These are phyloP conservation scores for Enteromius trimaculatus DNA, from an alignment of 2,797 vertebrate genomes.

Conservation along the genomic window DNA sequence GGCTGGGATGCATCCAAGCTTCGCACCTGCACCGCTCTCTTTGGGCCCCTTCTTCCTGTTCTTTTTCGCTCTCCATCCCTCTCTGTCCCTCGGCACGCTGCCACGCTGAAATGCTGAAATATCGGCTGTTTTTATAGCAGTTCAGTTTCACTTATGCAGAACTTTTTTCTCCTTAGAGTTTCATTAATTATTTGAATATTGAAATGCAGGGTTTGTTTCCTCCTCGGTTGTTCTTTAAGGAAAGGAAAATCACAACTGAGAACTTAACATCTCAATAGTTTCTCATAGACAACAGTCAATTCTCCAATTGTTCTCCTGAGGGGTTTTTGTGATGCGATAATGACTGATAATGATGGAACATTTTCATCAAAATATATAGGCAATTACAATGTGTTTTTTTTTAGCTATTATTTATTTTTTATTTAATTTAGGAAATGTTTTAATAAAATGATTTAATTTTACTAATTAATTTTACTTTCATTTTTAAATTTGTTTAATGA, in stretches of 20 bases:
- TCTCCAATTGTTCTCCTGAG: not conserved
- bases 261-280: slow-evolving; percentile 1
- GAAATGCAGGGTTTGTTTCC: slow-evolving; percentile 26
- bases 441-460: not conserved
- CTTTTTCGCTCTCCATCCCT: not conserved
- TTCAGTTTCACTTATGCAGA: slow-evolving; percentile 58
- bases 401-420: not conserved
- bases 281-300: not conserved
- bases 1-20: slow-evolving; percentile 55
- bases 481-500: not conserved
- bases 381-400: not conserved
- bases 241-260: not conserved
- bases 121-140: slow-evolving; percentile 56
- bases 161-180: slow-evolving; percentile 45
- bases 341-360: not conserved
- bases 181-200: slow-evolving; percentile 41
- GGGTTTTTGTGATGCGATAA: not conserved
- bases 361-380: not conserved
- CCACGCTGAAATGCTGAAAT: slow-evolving; percentile 56
- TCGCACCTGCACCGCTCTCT: slow-evolving; percentile 63
- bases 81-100: slow-evolving; percentile 38
- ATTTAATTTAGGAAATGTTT: not conserved
- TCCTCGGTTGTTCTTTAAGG: slow-evolving; percentile 12
- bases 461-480: too few species aligned
- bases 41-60: slow-evolving; percentile 35